Evolutionary conservation across 2,888 invertebrate species (phyloP).

Genomic region (Euclidia mi): DNA sequence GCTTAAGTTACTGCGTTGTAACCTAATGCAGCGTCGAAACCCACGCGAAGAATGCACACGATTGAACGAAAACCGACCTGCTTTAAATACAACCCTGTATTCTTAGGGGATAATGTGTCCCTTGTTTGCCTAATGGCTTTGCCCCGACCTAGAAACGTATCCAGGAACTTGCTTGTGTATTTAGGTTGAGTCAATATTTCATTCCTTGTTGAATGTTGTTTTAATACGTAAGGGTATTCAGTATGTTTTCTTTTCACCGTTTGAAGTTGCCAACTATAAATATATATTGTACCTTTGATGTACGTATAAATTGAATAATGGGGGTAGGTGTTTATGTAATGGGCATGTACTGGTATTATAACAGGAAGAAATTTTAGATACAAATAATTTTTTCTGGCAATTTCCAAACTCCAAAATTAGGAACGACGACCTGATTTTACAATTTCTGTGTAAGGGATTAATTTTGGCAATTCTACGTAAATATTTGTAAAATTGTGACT

Average conservation of each 20-base stretch:
- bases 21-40: not conserved
- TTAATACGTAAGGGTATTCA: not conserved
- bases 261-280: not conserved
- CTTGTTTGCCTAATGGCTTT: slow-evolving; percentile 15
- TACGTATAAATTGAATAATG: too few relatives aligned
- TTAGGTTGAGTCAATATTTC: slow-evolving; percentile 17
- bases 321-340: too few relatives aligned
- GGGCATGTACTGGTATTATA: too few relatives aligned
- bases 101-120: slow-evolving; percentile 17
- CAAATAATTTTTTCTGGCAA: too few relatives aligned
- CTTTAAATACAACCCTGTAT: slow-evolving; percentile 9
- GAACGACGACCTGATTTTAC: too few relatives aligned
- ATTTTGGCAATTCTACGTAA: too few relatives aligned
- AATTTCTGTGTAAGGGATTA: too few relatives aligned
- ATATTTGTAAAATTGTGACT: too few relatives aligned
- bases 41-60: not conserved
- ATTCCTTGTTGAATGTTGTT: not conserved
- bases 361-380: too few relatives aligned
- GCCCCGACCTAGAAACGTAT: slow-evolving; percentile 13
- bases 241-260: slow-evolving; percentile 6
- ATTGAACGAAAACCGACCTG: slow-evolving; percentile 7
- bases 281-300: not conserved
- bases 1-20: too few relatives aligned
- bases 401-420: too few relatives aligned
- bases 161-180: slow-evolving; percentile 8